These are phyloP conservation scores for Guaruba guarouba DNA, from an alignment of 2,113 vertebrate species.

Conservation along the genomic window DNA sequence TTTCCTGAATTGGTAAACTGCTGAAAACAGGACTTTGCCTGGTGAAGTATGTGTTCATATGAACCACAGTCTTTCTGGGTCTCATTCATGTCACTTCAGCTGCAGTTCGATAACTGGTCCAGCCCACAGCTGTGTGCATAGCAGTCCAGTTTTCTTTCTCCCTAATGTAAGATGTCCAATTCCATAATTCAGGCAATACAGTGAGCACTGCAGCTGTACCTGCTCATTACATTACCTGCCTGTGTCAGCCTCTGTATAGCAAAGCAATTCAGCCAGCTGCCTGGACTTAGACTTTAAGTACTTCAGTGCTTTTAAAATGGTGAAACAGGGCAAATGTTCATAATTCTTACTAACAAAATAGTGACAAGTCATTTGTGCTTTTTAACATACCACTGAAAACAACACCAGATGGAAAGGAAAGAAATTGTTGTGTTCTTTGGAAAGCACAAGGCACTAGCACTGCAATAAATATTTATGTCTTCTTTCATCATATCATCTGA, in stretches of 20 bases:
- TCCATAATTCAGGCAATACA: neutral
- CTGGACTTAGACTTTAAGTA: neutral
- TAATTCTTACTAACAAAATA: neutral
- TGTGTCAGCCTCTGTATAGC: neutral
- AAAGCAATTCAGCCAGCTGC: neutral
- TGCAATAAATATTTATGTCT: neutral
- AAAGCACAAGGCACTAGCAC: neutral
- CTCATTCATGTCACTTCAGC: neutral
- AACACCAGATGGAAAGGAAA: neutral
- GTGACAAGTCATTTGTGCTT: neutral
- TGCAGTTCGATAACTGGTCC: neutral
- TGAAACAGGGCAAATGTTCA: neutral
- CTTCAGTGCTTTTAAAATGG: neutral
- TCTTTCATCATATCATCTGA: neutral
- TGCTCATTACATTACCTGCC: neutral
- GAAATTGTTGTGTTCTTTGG: neutral
- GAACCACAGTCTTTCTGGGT: neutral
- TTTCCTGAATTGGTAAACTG: neutral
- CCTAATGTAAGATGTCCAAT: neutral
- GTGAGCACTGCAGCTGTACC: accelerated
- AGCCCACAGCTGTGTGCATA: neutral
- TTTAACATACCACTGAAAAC: neutral
- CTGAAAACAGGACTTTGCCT: neutral
- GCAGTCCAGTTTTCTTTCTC: neutral
- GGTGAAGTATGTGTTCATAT: neutral